Evolutionary conservation across 2,113 vertebrate genomes (phyloP).

Genomic region (Sylvia atricapilla): DNA sequence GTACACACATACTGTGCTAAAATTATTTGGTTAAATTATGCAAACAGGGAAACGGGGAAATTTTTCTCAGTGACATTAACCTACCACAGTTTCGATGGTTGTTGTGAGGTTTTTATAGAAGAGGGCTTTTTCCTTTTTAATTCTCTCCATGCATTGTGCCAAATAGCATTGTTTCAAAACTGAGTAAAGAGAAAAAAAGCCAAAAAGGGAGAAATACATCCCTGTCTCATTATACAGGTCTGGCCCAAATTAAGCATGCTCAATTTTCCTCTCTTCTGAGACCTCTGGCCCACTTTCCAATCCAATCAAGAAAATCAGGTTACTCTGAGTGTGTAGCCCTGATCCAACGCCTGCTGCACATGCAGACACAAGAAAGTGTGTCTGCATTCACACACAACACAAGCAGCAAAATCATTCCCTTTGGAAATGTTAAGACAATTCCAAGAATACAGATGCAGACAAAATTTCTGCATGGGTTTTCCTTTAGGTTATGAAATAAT

Average conservation of each 20-base stretch:
- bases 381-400: not conserved
- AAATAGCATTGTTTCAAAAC: not conserved
- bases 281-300: not conserved
- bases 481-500: not conserved
- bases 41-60: not conserved
- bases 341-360: accelerated
- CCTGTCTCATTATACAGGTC: not conserved
- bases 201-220: not conserved
- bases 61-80: not conserved
- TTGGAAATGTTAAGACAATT: not conserved
- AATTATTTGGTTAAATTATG: not conserved
- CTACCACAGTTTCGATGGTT: not conserved
- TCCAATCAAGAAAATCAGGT: not conserved
- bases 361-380: accelerated
- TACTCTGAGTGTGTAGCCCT: not conserved
- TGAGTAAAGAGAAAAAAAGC: no score
- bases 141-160: not conserved
- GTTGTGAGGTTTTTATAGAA: not conserved
- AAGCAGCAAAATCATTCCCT: not conserved
- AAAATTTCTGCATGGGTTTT: not conserved
- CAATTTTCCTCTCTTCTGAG: not conserved
- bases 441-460: not conserved
- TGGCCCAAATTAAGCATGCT: not conserved
- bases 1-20: not conserved
- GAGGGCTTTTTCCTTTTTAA: not conserved